Evolutionary conservation across 2,113 vertebrate genomes (phyloP), one percentile per base, ranked within the genome.

Genomic region (Dascyllus trimaculatus): DNA sequence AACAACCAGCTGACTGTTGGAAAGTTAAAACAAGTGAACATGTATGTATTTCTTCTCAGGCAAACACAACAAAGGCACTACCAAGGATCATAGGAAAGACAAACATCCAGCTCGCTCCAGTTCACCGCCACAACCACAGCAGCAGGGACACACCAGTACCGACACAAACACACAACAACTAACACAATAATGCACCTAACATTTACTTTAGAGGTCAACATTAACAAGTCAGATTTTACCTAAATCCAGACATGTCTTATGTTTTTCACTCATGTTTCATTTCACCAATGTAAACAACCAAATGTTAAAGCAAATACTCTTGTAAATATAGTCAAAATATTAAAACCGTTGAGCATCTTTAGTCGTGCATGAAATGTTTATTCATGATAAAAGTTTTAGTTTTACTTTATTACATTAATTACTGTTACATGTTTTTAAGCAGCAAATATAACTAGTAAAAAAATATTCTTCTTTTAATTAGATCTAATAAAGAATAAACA

Each of bases 11-110:
- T n/a, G n/a, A 48, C 15, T 24, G 21, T 35, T 2, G 15, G 45
- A 32, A 62, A 15, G 15, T 0, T 1, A 11, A 56, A 21, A 26
- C 1, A 59, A 76, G 22, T 59, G 45, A 61, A 29, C 5, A 40
- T 56, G 46, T 3, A 2, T 69, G 9, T 56, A 21, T 84, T 13
- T 71, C 53, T 82, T 73, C 18, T n/a, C 74, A 86, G 88, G 81
- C 10, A 87, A 86, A 81, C 63, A 74, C 68, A 74, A 4, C 29
- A 81, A 77, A 80, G n/a, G 71, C 4, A 5, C 13, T 3, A 21
- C 56, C 14, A 88, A 64, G 68, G 82, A 89, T 4, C 53, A 45
- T 32, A 54, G 69, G 54, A 91, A 40, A 73, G 75, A 84, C 32
- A 84, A 81, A 46, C 45, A 22, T 13, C n/a, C 18, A 2, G 32